Base-by-base conservation (phyloP, 2,113 vertebrate genomes). In the Gavialis gangeticus region DNA sequence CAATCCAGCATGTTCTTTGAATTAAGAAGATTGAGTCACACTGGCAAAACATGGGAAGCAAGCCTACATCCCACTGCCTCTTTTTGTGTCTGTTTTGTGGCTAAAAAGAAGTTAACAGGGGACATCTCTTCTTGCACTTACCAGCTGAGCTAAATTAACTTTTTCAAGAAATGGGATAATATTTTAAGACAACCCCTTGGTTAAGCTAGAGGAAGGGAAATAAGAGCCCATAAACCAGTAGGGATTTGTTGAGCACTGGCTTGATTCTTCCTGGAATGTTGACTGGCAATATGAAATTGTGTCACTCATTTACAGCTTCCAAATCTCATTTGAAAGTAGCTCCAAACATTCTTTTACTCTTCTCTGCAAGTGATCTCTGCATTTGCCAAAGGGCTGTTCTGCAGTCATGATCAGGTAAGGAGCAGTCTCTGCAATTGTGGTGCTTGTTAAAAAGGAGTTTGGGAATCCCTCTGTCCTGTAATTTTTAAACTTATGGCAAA, bases 171-270 rank as follows among this genome's bases (percentile, higher is more conserved):
- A n/a, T 6, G 25, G 3, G 0, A 1, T 0, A 34, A 24, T 5
- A 1, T 60, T 79, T 22, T 58, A 22, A 58, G 81, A 84, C 4
- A 2, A 0, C 37, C 62, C 0, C 0, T n/a, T 56, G 60, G 12
- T 10, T n/a, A 7, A 46, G 17, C 30, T 21, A 69, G 5, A 22
- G 19, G 30, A 34, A 19, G 67, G 18, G 77, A 37, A 12, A 12
- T 2, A 21, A 56, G n/a, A 7, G 21, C 12, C 56, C 56, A 11
- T 37, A 30, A 25, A 17, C 22, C 25, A 21, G 24, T 4, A 5
- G n/a, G 14, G 59, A 15, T 27, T 21, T 0, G 0, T 57, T 85
- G 66, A 37, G 27, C 18, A 28, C 27, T 3, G 5, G 46, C 12
- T 76, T 86, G 66, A 15, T 12, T 21, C 28, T 10, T 2, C 46